Conservation (phyloP, 1,140 invertebrate species). For the Eciton burchellii region DNA sequence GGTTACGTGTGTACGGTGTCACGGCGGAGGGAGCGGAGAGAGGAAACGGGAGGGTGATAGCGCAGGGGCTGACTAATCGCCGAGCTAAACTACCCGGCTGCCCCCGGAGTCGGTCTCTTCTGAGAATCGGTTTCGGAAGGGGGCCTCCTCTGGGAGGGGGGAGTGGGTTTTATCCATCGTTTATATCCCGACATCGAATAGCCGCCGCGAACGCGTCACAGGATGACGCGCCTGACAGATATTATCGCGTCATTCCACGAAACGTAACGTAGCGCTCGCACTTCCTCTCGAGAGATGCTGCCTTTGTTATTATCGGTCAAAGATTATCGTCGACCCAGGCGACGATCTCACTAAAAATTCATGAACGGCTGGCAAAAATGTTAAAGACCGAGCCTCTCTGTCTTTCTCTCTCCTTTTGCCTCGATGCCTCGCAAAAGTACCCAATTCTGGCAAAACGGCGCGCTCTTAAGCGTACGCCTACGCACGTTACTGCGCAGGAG, state of each 20-base stretch:
- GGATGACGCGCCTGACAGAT: slow-evolving; percentile 54
- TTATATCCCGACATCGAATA: slow-evolving; percentile 63
- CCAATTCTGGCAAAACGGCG: slow-evolving; percentile 14
- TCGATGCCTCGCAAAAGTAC: not conserved
- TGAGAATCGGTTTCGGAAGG: slow-evolving; percentile 53
- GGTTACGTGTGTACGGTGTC: not conserved
- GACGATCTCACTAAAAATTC: slow-evolving; percentile 41
- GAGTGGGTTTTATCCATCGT: slow-evolving; percentile 61
- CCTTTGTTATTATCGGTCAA: not conserved
- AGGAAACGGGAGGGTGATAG: slow-evolving; percentile 71
- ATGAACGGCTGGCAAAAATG: not conserved
- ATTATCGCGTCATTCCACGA: slow-evolving; percentile 55
- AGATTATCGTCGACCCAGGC: not conserved
- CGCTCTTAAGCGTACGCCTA: slow-evolving; percentile 8
- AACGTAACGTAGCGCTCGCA: slow-evolving; percentile 3
- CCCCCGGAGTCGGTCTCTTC: slow-evolving; percentile 52
- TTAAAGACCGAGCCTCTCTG: not conserved
- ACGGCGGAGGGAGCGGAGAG: slow-evolving; percentile 30
- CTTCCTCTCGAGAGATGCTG: not conserved
- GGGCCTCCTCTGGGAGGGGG: slow-evolving; percentile 37
- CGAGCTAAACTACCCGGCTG: slow-evolving; percentile 63
- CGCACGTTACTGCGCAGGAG: slow-evolving; percentile 10
- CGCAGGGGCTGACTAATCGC: slow-evolving; percentile 79
- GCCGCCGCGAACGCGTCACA: slow-evolving; percentile 16
- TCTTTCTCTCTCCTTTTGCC: not conserved